phyloP scores from a whole-genome alignment of 1,140 invertebrate genomes.

The Trachelipus rathkii region DNA sequence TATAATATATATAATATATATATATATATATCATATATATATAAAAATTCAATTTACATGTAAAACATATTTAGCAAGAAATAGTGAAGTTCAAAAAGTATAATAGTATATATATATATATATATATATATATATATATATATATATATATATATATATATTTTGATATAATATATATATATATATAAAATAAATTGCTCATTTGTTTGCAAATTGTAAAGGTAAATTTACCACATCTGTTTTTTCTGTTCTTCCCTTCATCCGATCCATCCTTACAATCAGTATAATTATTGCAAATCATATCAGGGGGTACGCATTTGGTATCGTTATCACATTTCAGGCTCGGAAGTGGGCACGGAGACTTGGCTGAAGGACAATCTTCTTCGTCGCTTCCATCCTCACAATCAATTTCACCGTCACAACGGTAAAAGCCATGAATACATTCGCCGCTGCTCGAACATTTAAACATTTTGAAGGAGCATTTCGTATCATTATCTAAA shows the following conservation, averaged over 20 bases:
- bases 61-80: too few relatives aligned
- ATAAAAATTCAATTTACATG: too few relatives aligned
- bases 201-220: too few relatives aligned
- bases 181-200: too few relatives aligned
- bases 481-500: not conserved
- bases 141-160: constrained; percentile 4
- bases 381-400: constrained; percentile 38
- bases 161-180: too few relatives aligned
- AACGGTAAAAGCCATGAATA: constrained; percentile 47
- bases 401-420: constrained; percentile 49
- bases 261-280: constrained; percentile 74
- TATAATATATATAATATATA: too few relatives aligned
- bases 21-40: too few relatives aligned
- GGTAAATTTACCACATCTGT: constrained; percentile 61
- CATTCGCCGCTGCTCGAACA: constrained; percentile 41
- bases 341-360: constrained; percentile 59
- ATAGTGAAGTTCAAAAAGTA: too few relatives aligned
- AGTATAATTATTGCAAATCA: constrained; percentile 62
- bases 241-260: too few relatives aligned
- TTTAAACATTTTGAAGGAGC: not conserved
- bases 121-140: not conserved
- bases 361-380: not conserved
- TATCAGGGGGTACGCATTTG: constrained; percentile 61
- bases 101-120: too few relatives aligned
- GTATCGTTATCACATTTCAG: constrained; percentile 62